phyloP scores from a whole-genome alignment of 2,888 invertebrate genomes.

The Eueremaeus valkanovi region DNA sequence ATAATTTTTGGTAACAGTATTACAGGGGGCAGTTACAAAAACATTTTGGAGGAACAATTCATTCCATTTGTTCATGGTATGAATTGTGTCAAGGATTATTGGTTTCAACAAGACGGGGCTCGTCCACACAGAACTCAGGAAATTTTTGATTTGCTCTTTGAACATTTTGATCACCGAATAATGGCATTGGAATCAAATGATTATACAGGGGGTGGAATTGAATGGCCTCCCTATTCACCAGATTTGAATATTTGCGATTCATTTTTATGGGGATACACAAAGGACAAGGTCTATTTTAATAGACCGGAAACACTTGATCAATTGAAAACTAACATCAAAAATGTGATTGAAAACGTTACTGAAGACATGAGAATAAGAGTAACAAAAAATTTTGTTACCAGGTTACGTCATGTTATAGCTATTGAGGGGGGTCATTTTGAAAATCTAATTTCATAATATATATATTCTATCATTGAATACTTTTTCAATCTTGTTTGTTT shows the following conservation, averaged over 20 bases:
- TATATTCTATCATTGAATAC: too few species aligned
- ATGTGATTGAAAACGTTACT: neutral
- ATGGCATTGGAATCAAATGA: conserved; percentile 6
- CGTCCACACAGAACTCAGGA: conserved; percentile 20
- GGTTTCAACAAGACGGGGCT: conserved; percentile 33
- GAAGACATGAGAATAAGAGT: neutral
- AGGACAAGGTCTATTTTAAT: conserved; percentile 36
- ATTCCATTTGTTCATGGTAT: neutral
- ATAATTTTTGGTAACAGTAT: conserved; percentile 36
- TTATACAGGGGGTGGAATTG: neutral
- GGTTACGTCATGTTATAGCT: neutral
- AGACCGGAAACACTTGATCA: neutral
- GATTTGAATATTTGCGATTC: conserved; percentile 38
- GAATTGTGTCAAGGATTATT: neutral
- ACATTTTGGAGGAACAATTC: conserved; percentile 8
- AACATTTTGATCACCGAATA: conserved; percentile 22
- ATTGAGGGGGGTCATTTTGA: conserved; percentile 10
- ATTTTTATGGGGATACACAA: conserved; percentile 38
- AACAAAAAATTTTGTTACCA: neutral
- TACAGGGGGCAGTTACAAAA: conserved; percentile 25
- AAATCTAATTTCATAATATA: neutral
- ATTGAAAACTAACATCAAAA: neutral
- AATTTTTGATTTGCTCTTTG: neutral
- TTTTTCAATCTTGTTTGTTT: too few species aligned
- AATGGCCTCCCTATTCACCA: conserved; percentile 39